phyloP scores from a whole-genome alignment of 2,888 invertebrate genomes.

The Dryobota labecula region DNA sequence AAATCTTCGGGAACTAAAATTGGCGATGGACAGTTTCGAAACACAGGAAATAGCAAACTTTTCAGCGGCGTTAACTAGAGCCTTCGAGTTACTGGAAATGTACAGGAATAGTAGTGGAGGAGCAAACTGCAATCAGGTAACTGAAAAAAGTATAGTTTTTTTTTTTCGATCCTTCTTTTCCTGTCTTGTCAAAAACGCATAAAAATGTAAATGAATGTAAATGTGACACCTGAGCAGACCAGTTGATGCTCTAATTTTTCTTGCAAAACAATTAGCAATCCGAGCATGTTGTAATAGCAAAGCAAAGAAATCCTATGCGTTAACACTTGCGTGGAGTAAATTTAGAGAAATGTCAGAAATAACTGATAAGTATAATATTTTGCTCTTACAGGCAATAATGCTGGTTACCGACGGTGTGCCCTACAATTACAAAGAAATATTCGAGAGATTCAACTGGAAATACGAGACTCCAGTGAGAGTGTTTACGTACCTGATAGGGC shows the following conservation, averaged over 20 bases:
- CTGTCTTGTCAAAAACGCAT: neutral
- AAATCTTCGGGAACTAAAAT: slow-evolving; percentile 95
- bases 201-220: neutral
- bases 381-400: slow-evolving; percentile 96
- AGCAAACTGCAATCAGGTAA: slow-evolving; percentile 91
- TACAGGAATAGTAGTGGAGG: slow-evolving; percentile 92
- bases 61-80: slow-evolving; percentile 96
- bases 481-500: slow-evolving; percentile 99
- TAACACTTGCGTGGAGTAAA: neutral
- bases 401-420: slow-evolving; percentile 99
- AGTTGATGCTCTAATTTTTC: neutral
- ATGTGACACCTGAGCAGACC: neutral
- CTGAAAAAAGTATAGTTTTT: neutral
- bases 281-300: neutral
- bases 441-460: slow-evolving; percentile 96
- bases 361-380: slow-evolving; percentile 1
- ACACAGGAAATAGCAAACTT: slow-evolving; percentile 98
- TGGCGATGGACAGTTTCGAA: slow-evolving; percentile 94
- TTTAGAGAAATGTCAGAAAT: neutral
- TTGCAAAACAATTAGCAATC: neutral
- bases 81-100: slow-evolving; percentile 95
- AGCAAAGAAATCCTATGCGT: neutral
- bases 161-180: neutral
- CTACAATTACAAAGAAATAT: slow-evolving; percentile 97
- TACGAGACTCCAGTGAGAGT: slow-evolving; percentile 96